Conservation (phyloP, 53 echinoderm and acorn worm genomes). For the Glandiceps talaboti region DNA sequence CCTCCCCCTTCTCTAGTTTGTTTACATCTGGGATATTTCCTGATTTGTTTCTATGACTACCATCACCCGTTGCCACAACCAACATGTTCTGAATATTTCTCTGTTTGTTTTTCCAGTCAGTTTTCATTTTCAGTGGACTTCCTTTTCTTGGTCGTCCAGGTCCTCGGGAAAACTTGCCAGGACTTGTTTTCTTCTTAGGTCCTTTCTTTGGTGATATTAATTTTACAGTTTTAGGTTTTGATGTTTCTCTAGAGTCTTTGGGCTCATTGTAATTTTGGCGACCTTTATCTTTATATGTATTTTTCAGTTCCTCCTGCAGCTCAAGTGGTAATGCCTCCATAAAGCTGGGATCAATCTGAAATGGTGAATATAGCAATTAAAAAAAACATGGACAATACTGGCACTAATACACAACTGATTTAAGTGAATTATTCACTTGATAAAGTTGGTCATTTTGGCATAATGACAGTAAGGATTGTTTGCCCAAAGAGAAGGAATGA, state of each 20-base stretch:
- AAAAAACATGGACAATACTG: no score
- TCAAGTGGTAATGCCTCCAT: constrained; percentile 84
- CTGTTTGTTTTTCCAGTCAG: constrained; percentile 15
- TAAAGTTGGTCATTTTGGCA: no score
- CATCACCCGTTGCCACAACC: not conserved
- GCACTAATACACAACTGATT: no score
- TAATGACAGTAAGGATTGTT: no score
- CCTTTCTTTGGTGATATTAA: constrained; percentile 22
- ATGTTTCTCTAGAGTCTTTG: constrained; percentile 12
- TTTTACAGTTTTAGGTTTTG: constrained; percentile 37
- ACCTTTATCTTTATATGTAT: constrained; percentile 31
- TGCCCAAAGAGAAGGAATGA: no score
- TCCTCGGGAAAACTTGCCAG: not conserved
- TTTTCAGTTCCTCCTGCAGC: constrained; percentile 49
- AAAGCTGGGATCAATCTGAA: constrained; percentile 75
- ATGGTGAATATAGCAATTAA: not conserved
- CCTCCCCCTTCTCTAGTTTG: not conserved
- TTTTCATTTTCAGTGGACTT: constrained; percentile 27
- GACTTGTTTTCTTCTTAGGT: constrained; percentile 2
- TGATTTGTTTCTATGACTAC: not conserved
- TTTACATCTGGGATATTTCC: not conserved
- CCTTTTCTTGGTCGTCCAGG: constrained; percentile 47
- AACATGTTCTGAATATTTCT: constrained; percentile 12
- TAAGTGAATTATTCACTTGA: no score
- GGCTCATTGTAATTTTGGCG: constrained; percentile 2